Evolutionary conservation across 2,888 invertebrate genomes (phyloP), one percentile per base, ranked within the genome.

Genomic region (Dinocampus coccinellae): DNA sequence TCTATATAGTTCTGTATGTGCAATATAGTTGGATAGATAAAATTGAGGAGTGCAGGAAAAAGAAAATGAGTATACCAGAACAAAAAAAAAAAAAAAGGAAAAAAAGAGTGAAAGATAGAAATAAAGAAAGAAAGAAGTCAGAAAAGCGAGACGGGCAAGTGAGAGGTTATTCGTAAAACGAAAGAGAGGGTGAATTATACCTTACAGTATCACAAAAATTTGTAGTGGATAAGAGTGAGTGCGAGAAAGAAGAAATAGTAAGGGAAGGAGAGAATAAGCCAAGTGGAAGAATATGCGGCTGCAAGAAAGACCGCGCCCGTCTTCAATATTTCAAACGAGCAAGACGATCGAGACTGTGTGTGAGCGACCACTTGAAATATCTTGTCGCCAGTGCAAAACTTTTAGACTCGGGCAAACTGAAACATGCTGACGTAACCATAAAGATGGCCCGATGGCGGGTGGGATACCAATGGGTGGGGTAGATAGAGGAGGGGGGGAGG

Each of bases 371-470:
- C 86, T 87, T 86, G 87, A 87, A 86, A 87, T 87, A 87, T 87
- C 85, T 87, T 83, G 86, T 85, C 85, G 85, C 86, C 86, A 80
- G 80, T 73, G 83, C 82, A 81, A 87, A 87, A 87, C 84, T 86
- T 87, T 85, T 83, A 81, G 84, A 83, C 81, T 82, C 84, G 82
- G 77, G 84, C 80, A 81, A 81, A 82, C 83, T 83, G 85, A 86
- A 87, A 87, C 83, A 87, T 86, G 87, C 87, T 87, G 87, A 87
- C 87, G 87, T 85, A 87, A 87, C 84, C 83, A 79, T 83, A 83
- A 85, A 85, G 82, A 86, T 83, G 83, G 82, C 83, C 76, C 76
- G 66, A 47, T 47, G 47, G 47, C n/a, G 39, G 39, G 39, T 47
- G 69, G 69, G 13, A 24, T 24, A 22, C 26, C 3, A n/a, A 33